Evolutionary conservation across 2,797 vertebrate genomes (phyloP), one percentile per base, ranked within the genome.

Genomic region (Bradypodion pumilum): DNA sequence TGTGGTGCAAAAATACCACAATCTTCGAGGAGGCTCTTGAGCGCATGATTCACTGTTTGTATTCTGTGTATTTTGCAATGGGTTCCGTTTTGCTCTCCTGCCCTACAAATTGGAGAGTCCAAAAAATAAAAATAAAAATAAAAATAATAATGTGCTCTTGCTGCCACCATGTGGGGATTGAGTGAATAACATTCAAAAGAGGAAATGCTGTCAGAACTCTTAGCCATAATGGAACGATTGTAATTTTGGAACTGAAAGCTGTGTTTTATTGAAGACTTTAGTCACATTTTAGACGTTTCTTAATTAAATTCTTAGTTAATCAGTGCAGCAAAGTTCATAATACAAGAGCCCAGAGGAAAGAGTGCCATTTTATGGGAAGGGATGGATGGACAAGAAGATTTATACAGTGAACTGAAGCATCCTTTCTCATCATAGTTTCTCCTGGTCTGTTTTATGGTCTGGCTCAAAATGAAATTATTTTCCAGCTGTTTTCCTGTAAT

Each of bases 131-230:
- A n/a, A n/a, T n/a, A n/a, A n/a, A n/a, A n/a, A n/a, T n/a, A n/a
- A n/a, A n/a, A n/a, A n/a, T n/a, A n/a, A n/a, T n/a, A 7, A 1
- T 49, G 23, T 46, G 25, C 23, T 49, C 4, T 25, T 91, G 90
- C 59, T 93, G 95, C 95, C 96, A 95, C 90, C 95, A 90, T 56
- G 94, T 95, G 96, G 94, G 19, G 2, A 7, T 80, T 0, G 70
- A 1, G 0, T 59, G 19, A 13, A 4, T 37, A 69, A 35, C 62
- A 65, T 12, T 81, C 42, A 0, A 40, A 78, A 7, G 68, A 2
- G 13, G 60, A 82, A 25, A 6, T 23, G 4, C 3, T 68, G 12
- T 19, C 44, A 29, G 3, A 0, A 1, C 1, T 0, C 0, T 0
- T 66, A 29, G 0, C 40, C 29, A 23, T 27, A 35, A 52, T 32